Evolutionary conservation across 2,113 vertebrate genomes (phyloP).

Genomic region (Solea senegalensis): DNA sequence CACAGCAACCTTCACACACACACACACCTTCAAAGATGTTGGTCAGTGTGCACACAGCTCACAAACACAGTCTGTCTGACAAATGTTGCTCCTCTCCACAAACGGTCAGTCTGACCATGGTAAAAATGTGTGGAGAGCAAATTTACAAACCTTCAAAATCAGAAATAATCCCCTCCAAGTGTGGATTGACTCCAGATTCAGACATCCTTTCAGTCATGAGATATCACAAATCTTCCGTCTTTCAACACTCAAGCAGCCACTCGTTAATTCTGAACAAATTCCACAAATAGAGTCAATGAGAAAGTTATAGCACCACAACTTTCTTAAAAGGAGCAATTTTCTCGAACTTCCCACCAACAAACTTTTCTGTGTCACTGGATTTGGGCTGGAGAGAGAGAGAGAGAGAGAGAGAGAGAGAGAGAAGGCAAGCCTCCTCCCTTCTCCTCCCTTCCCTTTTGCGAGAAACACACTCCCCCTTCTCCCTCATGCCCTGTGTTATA

Average conservation of each 20-base stretch:
- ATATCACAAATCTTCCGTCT: constrained; percentile 22
- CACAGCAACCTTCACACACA: not conserved
- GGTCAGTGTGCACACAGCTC: not conserved
- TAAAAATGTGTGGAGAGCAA: constrained; percentile 15
- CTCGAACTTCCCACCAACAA: constrained; percentile 38
- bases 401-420: constrained; percentile 40
- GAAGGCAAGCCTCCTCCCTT: constrained; percentile 64
- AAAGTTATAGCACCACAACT: constrained; percentile 43
- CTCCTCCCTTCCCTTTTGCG: constrained; percentile 61
- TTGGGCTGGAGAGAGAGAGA: constrained; percentile 51
- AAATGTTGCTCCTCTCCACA: not conserved
- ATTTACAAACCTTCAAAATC: constrained; percentile 92
- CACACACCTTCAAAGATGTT: constrained; percentile 9
- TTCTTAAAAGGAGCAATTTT: constrained; percentile 58
- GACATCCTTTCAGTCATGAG: constrained; percentile 83
- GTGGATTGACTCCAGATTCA: constrained; percentile 89
- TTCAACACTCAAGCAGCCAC: constrained; percentile 28
- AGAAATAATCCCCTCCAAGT: constrained; percentile 95
- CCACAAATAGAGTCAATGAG: constrained; percentile 58
- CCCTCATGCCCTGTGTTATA: constrained; percentile 46
- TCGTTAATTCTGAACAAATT: constrained; percentile 41
- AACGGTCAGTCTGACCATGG: not conserved
- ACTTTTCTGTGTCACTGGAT: constrained; percentile 51
- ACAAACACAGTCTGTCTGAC: not conserved
- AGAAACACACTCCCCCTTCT: constrained; percentile 54